These are phyloP conservation scores for Myotis pilosus DNA, from an alignment of 2,797 vertebrate genomes.

Conservation along the genomic window DNA sequence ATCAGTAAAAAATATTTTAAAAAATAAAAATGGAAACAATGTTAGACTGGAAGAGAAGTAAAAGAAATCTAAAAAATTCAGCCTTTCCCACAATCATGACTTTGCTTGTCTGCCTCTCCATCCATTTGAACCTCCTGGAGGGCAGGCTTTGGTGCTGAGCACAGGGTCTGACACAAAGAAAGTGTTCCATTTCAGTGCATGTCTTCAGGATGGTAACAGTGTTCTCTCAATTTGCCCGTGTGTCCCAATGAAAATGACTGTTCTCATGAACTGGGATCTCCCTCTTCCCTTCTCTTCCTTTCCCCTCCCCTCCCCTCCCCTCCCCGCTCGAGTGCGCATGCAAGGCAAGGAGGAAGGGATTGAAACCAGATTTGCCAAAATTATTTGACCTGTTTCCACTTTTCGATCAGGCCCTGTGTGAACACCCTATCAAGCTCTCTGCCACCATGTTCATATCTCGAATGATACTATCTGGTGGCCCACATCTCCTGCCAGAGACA, in stretches of 20 bases:
- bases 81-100: background rate
- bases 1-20: background rate
- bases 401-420: background rate
- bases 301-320: background rate
- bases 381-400: background rate
- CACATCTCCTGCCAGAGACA: slow-evolving; percentile 52
- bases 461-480: slow-evolving; percentile 60
- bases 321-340: too few relatives aligned
- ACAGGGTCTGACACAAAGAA: background rate
- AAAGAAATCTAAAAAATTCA: background rate
- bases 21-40: background rate
- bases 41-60: background rate
- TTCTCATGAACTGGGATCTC: background rate
- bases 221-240: too few relatives aligned
- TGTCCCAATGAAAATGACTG: background rate
- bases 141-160: background rate
- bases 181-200: too few relatives aligned
- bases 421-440: background rate
- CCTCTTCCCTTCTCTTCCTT: background rate
- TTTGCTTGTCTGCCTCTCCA: background rate
- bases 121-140: background rate
- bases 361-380: background rate
- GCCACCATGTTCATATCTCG: slow-evolving; percentile 4
- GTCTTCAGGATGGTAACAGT: rapidly evolving
- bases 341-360: background rate